These are phyloP conservation scores for Porites evermanni DNA, from an alignment of 92 coral and sea anemone genomes.

Conservation along the genomic window DNA sequence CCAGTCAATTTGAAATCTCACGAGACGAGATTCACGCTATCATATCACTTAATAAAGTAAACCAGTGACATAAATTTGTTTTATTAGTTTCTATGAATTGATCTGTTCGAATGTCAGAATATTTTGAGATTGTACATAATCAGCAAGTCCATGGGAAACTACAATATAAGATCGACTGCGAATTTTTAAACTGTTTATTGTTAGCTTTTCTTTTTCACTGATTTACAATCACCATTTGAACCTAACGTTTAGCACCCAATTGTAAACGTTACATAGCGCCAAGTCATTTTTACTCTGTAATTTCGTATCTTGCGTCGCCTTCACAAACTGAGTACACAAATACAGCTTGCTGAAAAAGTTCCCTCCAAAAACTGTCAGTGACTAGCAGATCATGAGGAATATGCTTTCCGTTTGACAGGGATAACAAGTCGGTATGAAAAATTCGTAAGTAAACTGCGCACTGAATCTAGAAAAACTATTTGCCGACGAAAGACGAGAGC, in stretches of 20 bases:
- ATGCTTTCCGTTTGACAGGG: neutral
- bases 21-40: no score
- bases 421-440: conserved; percentile 10
- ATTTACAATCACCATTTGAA: neutral
- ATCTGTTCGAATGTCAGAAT: conserved; percentile 13
- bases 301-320: neutral
- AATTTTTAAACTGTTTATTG: neutral
- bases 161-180: neutral
- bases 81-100: conserved; percentile 21
- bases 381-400: neutral
- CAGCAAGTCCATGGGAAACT: conserved; percentile 15
- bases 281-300: no score
- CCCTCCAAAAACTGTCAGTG: neutral
- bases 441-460: neutral
- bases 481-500: conserved; percentile 38
- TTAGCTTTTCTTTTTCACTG: neutral
- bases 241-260: neutral
- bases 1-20: neutral
- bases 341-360: neutral
- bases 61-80: conserved; percentile 9
- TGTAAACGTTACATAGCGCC: neutral
- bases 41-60: conserved; percentile 3
- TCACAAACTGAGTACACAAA: conserved; percentile 24
- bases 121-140: conserved; percentile 24
- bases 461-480: conserved; percentile 16